Conservation (phyloP, 2,113 vertebrate species). For the Anthoscopus minutus region DNA sequence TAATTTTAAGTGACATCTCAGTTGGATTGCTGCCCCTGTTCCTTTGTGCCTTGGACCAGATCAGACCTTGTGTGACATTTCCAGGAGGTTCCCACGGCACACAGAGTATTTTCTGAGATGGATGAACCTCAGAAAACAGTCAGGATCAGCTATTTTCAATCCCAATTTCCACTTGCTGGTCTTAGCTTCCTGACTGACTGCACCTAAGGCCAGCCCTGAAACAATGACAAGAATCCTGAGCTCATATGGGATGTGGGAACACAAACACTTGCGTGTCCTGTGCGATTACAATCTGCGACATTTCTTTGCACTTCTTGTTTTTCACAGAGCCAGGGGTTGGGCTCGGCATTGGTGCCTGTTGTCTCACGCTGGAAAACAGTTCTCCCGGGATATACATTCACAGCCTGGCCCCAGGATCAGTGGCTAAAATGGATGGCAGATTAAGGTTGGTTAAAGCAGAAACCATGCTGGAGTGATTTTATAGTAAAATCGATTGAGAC, state of each 20-base stretch:
- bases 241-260: conserved; percentile 26
- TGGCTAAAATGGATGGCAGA: conserved; percentile 93
- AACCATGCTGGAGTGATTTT: background rate
- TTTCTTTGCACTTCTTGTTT: conserved; percentile 12
- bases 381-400: conserved; percentile 93
- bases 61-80: background rate
- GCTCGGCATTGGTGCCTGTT: conserved; percentile 91
- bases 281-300: background rate
- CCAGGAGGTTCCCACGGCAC: background rate
- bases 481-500: background rate
- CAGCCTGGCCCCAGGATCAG: conserved; percentile 90
- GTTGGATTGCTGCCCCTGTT: background rate
- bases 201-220: conserved; percentile 15
- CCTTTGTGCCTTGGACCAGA: background rate
- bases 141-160: conserved; percentile 6
- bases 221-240: background rate
- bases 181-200: conserved; percentile 31
- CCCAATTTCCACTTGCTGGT: conserved; percentile 4
- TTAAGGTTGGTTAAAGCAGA: conserved; percentile 78
- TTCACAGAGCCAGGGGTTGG: conserved; percentile 87
- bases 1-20: background rate
- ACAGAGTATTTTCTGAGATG: background rate
- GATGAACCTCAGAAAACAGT: background rate
- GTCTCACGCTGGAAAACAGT: conserved; percentile 84
- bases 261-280: conserved; percentile 7